phyloP scores from a whole-genome alignment of 2,888 invertebrate genomes.

The Vandiemenella viatica region DNA sequence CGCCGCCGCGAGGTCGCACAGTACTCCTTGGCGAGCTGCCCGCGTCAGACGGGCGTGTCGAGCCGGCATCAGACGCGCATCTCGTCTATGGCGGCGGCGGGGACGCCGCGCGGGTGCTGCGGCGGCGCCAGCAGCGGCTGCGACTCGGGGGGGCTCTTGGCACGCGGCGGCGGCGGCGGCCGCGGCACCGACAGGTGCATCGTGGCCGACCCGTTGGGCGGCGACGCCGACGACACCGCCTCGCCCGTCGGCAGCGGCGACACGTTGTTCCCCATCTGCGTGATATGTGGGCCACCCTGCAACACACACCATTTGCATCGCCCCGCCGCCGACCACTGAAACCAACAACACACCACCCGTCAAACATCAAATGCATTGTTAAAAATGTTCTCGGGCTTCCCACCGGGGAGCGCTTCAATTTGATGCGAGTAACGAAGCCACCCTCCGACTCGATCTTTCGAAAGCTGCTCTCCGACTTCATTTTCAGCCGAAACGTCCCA shows the following conservation, averaged over 20 bases:
- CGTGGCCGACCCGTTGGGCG: constrained; percentile 41
- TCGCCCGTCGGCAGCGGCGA: constrained; percentile 36
- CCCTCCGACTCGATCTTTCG: too few species aligned
- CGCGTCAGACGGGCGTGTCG: too few species aligned
- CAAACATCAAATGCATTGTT: too few species aligned
- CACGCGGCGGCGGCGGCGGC: constrained; percentile 39
- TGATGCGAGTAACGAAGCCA: too few species aligned
- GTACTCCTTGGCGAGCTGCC: too few species aligned
- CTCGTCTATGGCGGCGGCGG: constrained; percentile 76
- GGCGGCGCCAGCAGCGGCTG: constrained; percentile 36
- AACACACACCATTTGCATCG: background rate
- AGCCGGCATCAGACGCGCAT: constrained; percentile 72
- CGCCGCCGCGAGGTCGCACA: too few species aligned
- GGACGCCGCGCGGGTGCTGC: constrained; percentile 25
- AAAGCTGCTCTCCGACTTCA: too few species aligned
- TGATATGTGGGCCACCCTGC: background rate
- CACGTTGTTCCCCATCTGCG: background rate
- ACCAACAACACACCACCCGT: too few species aligned
- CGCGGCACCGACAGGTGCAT: constrained; percentile 32
- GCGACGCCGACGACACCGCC: constrained; percentile 28
- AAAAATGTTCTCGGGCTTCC: too few species aligned
- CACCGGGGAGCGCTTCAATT: too few species aligned
- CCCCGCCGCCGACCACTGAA: background rate
- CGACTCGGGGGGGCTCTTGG: constrained; percentile 38
- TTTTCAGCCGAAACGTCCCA: too few species aligned